phyloP scores from a whole-genome alignment of 2,797 vertebrate species.

The Pagetopsis macropterus region DNA sequence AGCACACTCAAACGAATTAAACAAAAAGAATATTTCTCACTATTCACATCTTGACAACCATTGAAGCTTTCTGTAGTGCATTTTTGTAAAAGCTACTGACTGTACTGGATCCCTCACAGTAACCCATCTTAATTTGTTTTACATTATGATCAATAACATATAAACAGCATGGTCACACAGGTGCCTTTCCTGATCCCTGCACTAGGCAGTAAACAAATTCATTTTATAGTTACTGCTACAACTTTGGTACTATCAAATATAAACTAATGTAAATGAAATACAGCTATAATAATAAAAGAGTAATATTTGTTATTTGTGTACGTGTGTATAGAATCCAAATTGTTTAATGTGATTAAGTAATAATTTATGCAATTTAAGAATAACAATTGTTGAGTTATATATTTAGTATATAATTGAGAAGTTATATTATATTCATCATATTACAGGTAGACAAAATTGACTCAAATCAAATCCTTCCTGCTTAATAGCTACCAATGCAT shows the following conservation, averaged over 20 bases:
- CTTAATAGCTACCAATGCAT: background rate
- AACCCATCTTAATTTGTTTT: constrained; percentile 5
- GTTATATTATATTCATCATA: background rate
- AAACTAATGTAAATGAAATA: background rate
- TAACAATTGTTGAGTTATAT: background rate
- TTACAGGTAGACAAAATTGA: background rate
- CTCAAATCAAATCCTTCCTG: background rate
- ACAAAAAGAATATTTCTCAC: constrained; percentile 7
- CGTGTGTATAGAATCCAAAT: background rate
- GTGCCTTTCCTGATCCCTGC: background rate
- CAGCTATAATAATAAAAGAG: background rate
- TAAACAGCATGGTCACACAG: background rate
- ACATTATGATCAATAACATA: background rate
- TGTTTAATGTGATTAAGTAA: background rate
- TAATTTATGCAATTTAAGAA: background rate
- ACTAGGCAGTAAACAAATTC: background rate
- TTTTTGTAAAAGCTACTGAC: too few species aligned
- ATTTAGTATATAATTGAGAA: background rate
- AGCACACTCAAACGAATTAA: constrained; percentile 24
- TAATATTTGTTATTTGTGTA: background rate
- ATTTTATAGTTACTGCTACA: background rate
- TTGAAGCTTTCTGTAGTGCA: background rate
- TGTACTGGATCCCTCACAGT: background rate
- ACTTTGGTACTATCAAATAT: background rate
- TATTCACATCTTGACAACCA: background rate